Evolutionary conservation across 53 echinoderm and acorn worm species (phyloP), one percentile per base, ranked within the genome.

Genomic region (Holothuria scabra): DNA sequence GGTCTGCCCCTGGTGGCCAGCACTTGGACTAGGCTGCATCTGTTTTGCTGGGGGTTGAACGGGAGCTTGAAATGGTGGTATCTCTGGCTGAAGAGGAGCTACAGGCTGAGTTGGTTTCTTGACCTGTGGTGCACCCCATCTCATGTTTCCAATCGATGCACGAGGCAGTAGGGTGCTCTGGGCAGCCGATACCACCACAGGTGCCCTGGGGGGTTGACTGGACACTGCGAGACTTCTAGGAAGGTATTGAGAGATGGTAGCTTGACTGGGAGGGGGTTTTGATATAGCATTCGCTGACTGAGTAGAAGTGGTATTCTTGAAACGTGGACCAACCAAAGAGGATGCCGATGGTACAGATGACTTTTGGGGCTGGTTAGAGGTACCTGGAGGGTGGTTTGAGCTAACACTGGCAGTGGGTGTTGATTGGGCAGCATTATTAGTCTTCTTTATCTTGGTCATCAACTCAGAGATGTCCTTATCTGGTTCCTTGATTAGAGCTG

Each of bases 401-500:
- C 67, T 49, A n/a, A 84, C 57, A 71, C 70, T 70, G 48, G 76
- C 81, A 32, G 92, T 87, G 44, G 79, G 33, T 56, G 84, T 85
- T 44, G 83, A 85, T 44, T 82, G 83, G 75, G 88, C 56, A 57
- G 82, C 30, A 32, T 72, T 86, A 31, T 74, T 83, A 52, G 21
- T 79, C 83, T 91, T 91, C 82, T 95, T 92, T 46, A 90, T 74
- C 70, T 91, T 92, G 34, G 90, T 89, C 52, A 97, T 86, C 37
- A 97, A 90, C 46, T 94, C 92, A 10, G 89, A 79, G 29, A 97
- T 92, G 85, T 97, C 97, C 59, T 94, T 90, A 59, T 97, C 94
- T 12, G 94, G 97, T 55, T 97, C 97, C 85, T 97, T 97, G 88
- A 97, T 97, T 24, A 97, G 92, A 58, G 94, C 97, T 14, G 89